A percentile compares a stretch with the other conserved stretches of the same genome.
These are phyloP conservation scores for Miichthys miiuy DNA, from an alignment of 2,797 vertebrate species.

Conservation along the genomic window DNA sequence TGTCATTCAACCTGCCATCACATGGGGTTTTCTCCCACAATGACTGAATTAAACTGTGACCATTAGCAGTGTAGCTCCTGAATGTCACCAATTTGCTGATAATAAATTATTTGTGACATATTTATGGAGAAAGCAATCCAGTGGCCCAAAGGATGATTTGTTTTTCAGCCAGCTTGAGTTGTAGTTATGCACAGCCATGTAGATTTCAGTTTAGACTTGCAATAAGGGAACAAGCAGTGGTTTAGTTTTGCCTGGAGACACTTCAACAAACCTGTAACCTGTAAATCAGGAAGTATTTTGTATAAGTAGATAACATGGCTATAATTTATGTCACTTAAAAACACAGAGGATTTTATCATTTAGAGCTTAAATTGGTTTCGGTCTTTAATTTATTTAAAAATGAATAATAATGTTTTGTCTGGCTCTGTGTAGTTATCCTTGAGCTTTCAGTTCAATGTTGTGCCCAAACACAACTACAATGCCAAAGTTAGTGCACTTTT, in stretches of 20 bases:
- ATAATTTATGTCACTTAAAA: background rate
- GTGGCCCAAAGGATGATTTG: slow-evolving; percentile 18
- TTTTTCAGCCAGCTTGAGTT: slow-evolving; percentile 23
- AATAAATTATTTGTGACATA: slow-evolving; percentile 54
- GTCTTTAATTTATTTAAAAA: slow-evolving; percentile 1
- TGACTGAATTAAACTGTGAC: slow-evolving; percentile 50
- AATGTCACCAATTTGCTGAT: slow-evolving; percentile 58
- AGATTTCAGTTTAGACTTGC: slow-evolving; percentile 18
- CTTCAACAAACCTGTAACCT: background rate
- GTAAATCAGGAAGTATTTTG: background rate
- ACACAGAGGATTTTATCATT: background rate
- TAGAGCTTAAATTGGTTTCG: background rate
- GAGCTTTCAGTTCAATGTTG: slow-evolving; percentile 9
- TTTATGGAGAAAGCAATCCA: slow-evolving; percentile 38
- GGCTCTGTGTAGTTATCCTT: slow-evolving; percentile 7
- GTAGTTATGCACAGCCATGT: background rate
- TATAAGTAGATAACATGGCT: background rate
- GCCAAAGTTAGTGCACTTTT: background rate
- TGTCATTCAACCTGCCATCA: slow-evolving; percentile 41
- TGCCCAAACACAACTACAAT: slow-evolving; percentile 14
- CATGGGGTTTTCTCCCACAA: slow-evolving; percentile 16
- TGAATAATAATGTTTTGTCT: background rate
- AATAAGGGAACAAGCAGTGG: background rate
- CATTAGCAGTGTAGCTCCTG: slow-evolving; percentile 30
- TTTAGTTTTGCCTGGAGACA: background rate